A percentile compares a stretch with the other conserved stretches of the same genome.
Conservation (phyloP, 2,888 invertebrate species). For the Pandemis cinnamomeana region DNA sequence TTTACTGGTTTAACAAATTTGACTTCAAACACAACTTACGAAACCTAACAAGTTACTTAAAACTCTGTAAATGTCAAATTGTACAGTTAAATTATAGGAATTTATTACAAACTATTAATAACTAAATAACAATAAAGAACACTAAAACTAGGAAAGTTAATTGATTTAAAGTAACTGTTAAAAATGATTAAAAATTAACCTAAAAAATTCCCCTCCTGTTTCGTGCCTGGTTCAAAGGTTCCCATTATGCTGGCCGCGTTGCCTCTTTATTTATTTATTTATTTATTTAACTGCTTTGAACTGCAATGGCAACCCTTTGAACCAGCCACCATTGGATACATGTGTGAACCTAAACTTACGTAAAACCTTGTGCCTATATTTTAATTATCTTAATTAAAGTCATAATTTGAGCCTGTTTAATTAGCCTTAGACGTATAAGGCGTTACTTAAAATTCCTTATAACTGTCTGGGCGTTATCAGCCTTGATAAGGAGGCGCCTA, state of each 20-base stretch:
- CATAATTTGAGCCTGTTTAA: conserved; percentile 33
- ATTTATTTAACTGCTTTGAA: no score
- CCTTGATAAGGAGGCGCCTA: conserved; percentile 32
- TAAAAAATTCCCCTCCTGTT: no score
- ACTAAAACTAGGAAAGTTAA: no score
- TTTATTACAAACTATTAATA: no score
- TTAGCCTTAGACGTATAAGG: conserved; percentile 28
- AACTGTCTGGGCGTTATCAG: conserved; percentile 24
- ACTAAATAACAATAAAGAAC: no score
- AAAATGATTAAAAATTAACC: no score
- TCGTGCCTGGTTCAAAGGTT: no score
- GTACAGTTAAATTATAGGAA: no score
- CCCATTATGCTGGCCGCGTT: no score
- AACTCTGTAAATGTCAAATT: background rate
- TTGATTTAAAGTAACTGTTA: no score
- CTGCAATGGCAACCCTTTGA: no score
- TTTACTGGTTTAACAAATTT: conserved; percentile 14
- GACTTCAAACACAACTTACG: conserved; percentile 5
- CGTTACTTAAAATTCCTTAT: conserved; percentile 35
- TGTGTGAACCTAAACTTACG: background rate
- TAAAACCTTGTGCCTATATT: background rate
- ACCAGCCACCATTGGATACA: background rate
- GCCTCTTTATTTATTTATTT: no score
- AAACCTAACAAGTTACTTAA: background rate
- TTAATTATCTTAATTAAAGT: background rate